phyloP scores from a whole-genome alignment of 2,888 invertebrate genomes.

The Folsomia candida region DNA sequence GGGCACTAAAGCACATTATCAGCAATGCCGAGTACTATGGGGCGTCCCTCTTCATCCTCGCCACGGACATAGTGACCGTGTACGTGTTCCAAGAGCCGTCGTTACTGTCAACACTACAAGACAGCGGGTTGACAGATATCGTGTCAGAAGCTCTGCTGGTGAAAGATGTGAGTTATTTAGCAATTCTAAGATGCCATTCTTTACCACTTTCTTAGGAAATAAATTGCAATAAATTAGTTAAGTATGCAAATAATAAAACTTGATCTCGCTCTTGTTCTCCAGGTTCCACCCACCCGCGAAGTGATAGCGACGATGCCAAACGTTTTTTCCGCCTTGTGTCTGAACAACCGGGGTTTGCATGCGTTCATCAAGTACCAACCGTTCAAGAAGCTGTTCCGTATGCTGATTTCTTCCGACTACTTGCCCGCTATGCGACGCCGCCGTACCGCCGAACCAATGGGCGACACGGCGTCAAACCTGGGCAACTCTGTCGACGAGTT shows the following conservation, averaged over 20 bases:
- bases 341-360: slow-evolving; percentile 75
- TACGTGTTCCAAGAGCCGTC: slow-evolving; percentile 82
- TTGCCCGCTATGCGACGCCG: slow-evolving; percentile 79
- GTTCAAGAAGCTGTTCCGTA: slow-evolving; percentile 76
- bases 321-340: slow-evolving; percentile 80
- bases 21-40: slow-evolving; percentile 88
- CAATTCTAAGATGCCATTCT: not conserved
- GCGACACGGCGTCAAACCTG: slow-evolving; percentile 77
- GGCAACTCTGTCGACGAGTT: slow-evolving; percentile 87
- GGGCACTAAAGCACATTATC: slow-evolving; percentile 75
- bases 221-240: not conserved
- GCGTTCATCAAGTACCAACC: slow-evolving; percentile 76
- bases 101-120: slow-evolving; percentile 77
- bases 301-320: slow-evolving; percentile 81
- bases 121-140: slow-evolving; percentile 80
- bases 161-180: slow-evolving; percentile 65
- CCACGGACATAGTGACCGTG: slow-evolving; percentile 81
- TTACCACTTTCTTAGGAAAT: not conserved
- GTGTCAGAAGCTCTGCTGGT: slow-evolving; percentile 76
- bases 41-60: slow-evolving; percentile 75
- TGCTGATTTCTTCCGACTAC: slow-evolving; percentile 76
- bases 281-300: slow-evolving; percentile 68
- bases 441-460: slow-evolving; percentile 72
- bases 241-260: not conserved
- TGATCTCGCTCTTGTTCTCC: slow-evolving; percentile 21